Base-by-base conservation (phyloP, 1,140 invertebrate genomes). In the Euura lappo region DNA sequence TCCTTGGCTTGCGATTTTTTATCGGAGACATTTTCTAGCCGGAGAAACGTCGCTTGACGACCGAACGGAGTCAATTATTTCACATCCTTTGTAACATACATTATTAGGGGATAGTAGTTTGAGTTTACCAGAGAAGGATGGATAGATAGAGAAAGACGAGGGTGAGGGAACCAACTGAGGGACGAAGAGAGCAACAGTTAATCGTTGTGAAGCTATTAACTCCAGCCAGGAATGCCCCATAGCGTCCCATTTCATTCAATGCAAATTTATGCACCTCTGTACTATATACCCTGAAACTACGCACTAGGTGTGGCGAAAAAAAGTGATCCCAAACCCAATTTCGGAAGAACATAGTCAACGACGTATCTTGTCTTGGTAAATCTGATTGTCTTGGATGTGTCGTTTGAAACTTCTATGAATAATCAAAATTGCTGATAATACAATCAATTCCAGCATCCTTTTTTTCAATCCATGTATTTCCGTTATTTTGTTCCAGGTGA, bases 151-250 rank as follows among this genome's bases (percentile, higher is more conserved):
- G 44, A 68, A 28, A 42, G 66, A 6, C 8, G 28, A 4, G 66
- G 44, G 66, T 8, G 5, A 4, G 4, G 10, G 66, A 68, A 42
- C 13, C 75, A 74, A 70, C 71, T 73, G 76, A 79, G 78, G 79
- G 75, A 77, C 76, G 77, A 76, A 67, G 78, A 74, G 81, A 78
- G 79, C 81, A 83, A 85, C 84, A 80, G 82, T 87, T 87, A 86
- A 87, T 86, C 85, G 86, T 86, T 85, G 81, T 81, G 74, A 83
- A 83, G 85, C 85, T 86, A 86, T 87, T 86, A 87, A 87, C 83
- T 85, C 81, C 76, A 78, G 77, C 78, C 80, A 84, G 86, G 85
- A 86, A 87, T 87, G 83, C 79, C 78, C 79, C 79, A 79, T 82
- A 82, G 80, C 79, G 78, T 77, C 82, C 83, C 83, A 82, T 84